phyloP scores from a whole-genome alignment of 2,888 invertebrate species.

The Diplolepis rosae region DNA sequence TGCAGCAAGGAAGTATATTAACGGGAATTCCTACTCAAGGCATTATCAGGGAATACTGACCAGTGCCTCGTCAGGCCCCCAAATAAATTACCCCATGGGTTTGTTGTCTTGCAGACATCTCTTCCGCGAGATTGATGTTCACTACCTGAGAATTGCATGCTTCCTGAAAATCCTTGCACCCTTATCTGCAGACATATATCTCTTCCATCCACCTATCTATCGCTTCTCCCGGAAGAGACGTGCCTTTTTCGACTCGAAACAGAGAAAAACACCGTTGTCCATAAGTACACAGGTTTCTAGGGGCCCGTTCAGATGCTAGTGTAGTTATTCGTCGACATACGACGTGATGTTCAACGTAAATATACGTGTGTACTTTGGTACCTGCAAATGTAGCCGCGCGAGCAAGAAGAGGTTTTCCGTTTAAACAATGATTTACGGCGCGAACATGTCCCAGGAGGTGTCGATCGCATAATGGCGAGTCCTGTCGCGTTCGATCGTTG shows the following conservation, averaged over 20 bases:
- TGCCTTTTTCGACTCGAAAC: conserved; percentile 10
- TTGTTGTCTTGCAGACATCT: no score
- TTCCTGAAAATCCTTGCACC: conserved; percentile 11
- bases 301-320: background rate
- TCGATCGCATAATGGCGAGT: conserved; percentile 70
- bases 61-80: no score
- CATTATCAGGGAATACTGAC: no score
- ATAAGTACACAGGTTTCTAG: conserved; percentile 22
- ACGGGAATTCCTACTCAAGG: no score
- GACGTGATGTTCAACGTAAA: conserved; percentile 26
- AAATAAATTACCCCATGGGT: no score
- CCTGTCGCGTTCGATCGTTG: conserved; percentile 63
- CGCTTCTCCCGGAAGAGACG: conserved; percentile 29
- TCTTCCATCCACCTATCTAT: background rate
- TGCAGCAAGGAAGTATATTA: no score
- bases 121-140: no score
- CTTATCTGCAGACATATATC: conserved; percentile 3
- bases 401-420: conserved; percentile 58
- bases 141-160: background rate
- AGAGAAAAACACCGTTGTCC: conserved; percentile 20
- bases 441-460: conserved; percentile 67
- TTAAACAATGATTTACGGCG: conserved; percentile 65
- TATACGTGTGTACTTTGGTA: conserved; percentile 28
- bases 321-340: conserved; percentile 5
- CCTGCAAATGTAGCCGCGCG: conserved; percentile 49